Conservation (phyloP, 2,888 invertebrate genomes). For the Drosophila subsilvestris region DNA sequence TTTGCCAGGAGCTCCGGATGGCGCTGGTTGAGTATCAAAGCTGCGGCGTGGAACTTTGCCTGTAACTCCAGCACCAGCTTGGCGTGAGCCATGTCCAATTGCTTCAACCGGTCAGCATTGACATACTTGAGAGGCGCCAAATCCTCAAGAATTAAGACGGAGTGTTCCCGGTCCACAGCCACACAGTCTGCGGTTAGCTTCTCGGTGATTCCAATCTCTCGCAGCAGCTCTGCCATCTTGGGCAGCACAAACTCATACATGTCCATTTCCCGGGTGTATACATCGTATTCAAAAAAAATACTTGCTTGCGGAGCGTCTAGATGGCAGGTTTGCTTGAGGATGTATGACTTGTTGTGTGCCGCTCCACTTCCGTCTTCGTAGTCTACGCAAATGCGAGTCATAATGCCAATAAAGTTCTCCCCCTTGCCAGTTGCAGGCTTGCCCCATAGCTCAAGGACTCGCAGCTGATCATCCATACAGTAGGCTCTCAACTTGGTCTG, state of each 20-base stretch:
- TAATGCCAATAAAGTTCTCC: conserved; percentile 63
- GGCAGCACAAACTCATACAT: conserved; percentile 78
- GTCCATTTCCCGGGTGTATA: conserved; percentile 70
- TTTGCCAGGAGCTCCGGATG: conserved; percentile 49
- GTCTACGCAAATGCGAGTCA: conserved; percentile 61
- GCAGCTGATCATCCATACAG: conserved; percentile 43
- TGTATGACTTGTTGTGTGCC: conserved; percentile 34
- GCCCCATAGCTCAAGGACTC: conserved; percentile 45
- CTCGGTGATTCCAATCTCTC: conserved; percentile 49
- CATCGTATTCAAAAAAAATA: conserved; percentile 52
- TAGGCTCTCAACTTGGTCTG: conserved; percentile 42
- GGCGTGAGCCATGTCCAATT: conserved; percentile 83
- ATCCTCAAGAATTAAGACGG: conserved; percentile 76
- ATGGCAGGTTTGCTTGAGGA: conserved; percentile 55
- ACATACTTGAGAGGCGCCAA: conserved; percentile 56
- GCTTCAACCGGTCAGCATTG: conserved; percentile 64
- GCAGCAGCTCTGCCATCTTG: conserved; percentile 58
- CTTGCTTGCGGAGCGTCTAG: conserved; percentile 43
- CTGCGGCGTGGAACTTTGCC: conserved; percentile 84
- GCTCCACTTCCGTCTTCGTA: conserved; percentile 11
- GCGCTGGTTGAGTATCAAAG: conserved; percentile 81
- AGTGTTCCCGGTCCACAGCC: conserved; percentile 65
- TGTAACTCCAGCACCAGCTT: conserved; percentile 81
- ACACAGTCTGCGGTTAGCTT: conserved; percentile 69
- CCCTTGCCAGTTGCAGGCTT: conserved; percentile 61